Evolutionary conservation across 2,888 invertebrate genomes (phyloP).

Genomic region (Pterostichus madidus): DNA sequence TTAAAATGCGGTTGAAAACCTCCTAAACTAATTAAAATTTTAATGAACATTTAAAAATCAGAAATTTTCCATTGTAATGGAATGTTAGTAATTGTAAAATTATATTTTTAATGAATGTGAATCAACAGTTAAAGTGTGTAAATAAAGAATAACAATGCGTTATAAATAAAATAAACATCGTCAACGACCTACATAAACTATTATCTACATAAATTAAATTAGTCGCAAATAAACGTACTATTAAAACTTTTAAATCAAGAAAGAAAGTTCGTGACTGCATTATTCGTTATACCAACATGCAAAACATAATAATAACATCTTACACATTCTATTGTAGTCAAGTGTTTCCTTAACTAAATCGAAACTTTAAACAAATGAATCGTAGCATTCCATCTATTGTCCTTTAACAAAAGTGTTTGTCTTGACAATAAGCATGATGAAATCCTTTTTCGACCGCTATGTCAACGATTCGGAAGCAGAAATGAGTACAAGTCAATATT

Average conservation of each 20-base stretch:
- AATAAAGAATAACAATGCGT: background rate
- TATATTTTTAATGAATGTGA: background rate
- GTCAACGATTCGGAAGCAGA: conserved; percentile 67
- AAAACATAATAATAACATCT: background rate
- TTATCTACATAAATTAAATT: background rate
- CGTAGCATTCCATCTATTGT: background rate
- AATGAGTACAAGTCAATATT: conserved; percentile 46
- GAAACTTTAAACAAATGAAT: conserved; percentile 3
- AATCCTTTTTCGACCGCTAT: conserved; percentile 72
- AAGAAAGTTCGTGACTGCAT: background rate
- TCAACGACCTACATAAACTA: background rate
- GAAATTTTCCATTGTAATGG: too few relatives aligned
- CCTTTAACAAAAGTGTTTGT: conserved; percentile 29
- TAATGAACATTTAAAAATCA: too few relatives aligned
- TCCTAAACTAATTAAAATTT: too few relatives aligned
- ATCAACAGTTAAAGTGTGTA: too few relatives aligned
- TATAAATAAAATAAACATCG: background rate
- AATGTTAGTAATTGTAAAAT: too few relatives aligned
- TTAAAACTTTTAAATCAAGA: background rate
- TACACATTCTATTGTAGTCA: conserved; percentile 2
- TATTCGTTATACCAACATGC: background rate
- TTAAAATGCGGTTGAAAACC: too few relatives aligned
- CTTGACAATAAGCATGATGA: conserved; percentile 72
- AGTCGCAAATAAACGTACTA: background rate
- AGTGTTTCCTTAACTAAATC: conserved; percentile 14